Base-by-base conservation (phyloP, 2,888 invertebrate genomes). In the Nomada fucata region DNA sequence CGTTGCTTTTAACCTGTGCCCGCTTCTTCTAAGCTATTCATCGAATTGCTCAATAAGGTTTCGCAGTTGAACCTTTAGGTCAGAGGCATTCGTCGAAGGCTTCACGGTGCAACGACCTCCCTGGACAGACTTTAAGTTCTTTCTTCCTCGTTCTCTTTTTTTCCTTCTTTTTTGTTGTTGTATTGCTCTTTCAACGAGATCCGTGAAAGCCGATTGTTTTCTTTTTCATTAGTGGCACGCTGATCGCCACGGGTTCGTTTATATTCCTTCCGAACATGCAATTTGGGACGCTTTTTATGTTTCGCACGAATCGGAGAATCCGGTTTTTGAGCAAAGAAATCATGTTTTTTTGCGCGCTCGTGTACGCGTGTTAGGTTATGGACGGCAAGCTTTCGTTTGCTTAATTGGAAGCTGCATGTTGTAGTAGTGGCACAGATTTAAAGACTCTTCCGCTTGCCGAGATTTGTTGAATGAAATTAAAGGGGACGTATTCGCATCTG, bases 11-110 rank as follows among this genome's bases (percentile, higher is more conserved):
- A 60, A 26, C 36, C 72, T 47, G 53, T 64, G 64, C 72, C 69
- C 36, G 69, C 60, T 82, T 85, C 85, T 76, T 64, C 72, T 69
- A 59, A 76, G 77, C 86, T 77, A 85, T 87, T 86, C 86, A 86
- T 78, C 85, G 85, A 82, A 85, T 60, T 77, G 82, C 82, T 82
- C 89, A 76, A 83, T 87, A 85, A 79, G 84, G 80, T 81, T 84
- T 87, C 87, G 81, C 76, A 74, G 78, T 76, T 83, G 79, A 88
- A 88, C 86, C 88, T 78, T 79, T 60, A 36, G 82, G 80, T 86
- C 77, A 75, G 72, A 84, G 78, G 83, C 82, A 79, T 86, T 79
- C 75, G 79, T 81, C 50, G 68, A 61, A 77, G 77, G 74, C 79
- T 86, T 80, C 78, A 44, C 60, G 52, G 79, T 72, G 72, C 83